Percentiles rank a stretch among this genome's conserved stretches.
phyloP scores from a whole-genome alignment of 2,113 vertebrate genomes.

The Halcyon malimbica region DNA sequence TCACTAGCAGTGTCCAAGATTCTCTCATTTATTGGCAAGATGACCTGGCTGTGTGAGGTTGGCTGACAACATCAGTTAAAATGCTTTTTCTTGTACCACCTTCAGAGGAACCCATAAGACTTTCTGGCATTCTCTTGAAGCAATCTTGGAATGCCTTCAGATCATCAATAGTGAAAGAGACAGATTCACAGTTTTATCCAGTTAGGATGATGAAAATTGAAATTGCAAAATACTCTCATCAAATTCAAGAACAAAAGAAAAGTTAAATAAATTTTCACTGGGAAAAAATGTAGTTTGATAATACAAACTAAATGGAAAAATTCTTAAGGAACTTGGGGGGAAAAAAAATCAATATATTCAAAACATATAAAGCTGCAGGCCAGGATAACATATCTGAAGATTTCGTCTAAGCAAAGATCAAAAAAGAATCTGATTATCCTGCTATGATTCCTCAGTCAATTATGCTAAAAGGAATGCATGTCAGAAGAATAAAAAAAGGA shows the following conservation, averaged over 20 bases:
- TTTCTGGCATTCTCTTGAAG: constrained; percentile 15
- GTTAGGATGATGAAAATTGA: background rate
- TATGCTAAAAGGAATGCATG: background rate
- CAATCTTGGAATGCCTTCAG: background rate
- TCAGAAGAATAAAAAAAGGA: background rate
- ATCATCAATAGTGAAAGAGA: background rate
- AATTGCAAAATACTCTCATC: background rate
- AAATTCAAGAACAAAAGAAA: background rate
- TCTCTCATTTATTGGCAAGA: constrained; percentile 46
- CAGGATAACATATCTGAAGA: background rate
- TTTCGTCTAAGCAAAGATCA: background rate
- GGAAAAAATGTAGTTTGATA: background rate
- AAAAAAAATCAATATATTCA: background rate
- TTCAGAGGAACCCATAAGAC: constrained; percentile 23
- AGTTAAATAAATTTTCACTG: background rate
- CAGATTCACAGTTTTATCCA: background rate
- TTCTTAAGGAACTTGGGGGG: background rate
- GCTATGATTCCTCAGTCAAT: background rate
- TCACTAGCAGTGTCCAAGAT: constrained; percentile 22
- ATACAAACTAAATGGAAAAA: background rate
- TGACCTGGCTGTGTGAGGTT: constrained; percentile 22
- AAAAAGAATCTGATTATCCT: background rate
- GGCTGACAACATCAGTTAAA: constrained; percentile 44
- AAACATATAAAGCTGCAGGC: background rate
- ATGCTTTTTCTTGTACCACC: constrained; percentile 35